Evolutionary conservation across 2,113 vertebrate species (phyloP).

Genomic region (Ptilonorhynchus violaceus): DNA sequence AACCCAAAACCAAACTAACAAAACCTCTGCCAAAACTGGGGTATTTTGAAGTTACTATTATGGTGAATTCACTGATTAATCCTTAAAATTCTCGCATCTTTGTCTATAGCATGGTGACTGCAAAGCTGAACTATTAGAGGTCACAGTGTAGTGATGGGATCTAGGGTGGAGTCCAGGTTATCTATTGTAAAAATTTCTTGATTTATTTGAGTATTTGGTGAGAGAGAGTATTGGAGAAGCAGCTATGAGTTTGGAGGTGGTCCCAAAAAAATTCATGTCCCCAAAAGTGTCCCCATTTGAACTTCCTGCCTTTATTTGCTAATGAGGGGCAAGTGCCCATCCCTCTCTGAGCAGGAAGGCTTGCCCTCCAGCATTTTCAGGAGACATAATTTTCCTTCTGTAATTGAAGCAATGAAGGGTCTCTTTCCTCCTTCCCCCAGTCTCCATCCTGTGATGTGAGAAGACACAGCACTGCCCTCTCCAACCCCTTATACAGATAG

Average conservation of each 20-base stretch:
- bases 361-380: neutral
- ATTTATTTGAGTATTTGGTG: neutral
- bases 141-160: fast-evolving
- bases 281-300: neutral
- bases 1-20: neutral
- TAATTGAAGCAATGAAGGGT: neutral
- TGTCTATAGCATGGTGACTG: neutral
- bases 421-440: neutral
- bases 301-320: neutral
- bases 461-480: neutral
- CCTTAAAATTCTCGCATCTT: neutral
- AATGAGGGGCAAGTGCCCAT: neutral
- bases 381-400: neutral
- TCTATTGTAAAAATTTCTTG: neutral
- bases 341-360: neutral
- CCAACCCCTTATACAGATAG: neutral
- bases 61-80: neutral
- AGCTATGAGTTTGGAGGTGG: neutral
- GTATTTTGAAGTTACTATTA: neutral
- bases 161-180: neutral
- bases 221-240: neutral
- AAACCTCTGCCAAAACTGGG: neutral
- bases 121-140: neutral
- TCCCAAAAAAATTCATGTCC: neutral
- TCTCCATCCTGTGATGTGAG: neutral